phyloP scores from a whole-genome alignment of 2,888 invertebrate species.

The Harpalus rubripes region DNA sequence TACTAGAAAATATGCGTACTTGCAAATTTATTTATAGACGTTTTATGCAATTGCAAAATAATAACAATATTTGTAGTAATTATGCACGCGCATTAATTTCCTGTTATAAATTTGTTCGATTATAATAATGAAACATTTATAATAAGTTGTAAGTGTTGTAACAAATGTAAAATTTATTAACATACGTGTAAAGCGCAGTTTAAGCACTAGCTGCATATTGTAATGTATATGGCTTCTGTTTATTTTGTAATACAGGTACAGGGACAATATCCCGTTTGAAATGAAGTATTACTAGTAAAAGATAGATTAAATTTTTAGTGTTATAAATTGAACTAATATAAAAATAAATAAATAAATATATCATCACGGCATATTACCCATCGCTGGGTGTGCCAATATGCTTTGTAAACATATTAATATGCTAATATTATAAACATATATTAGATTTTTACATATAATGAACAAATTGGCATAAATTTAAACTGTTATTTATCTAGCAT shows the following conservation, averaged over 20 bases:
- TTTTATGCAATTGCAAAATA: not conserved
- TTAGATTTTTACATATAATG: not conserved
- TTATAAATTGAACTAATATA: not conserved
- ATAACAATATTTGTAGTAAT: constrained; percentile 2
- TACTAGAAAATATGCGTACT: constrained; percentile 28
- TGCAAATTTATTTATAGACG: constrained; percentile 21
- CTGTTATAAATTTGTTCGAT: constrained; percentile 36
- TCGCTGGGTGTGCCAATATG: no score
- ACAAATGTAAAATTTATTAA: constrained; percentile 32
- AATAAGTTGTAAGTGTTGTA: constrained; percentile 2
- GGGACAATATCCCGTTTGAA: constrained; percentile 2
- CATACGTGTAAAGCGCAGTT: constrained; percentile 33
- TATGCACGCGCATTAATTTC: constrained; percentile 7
- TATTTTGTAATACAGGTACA: constrained; percentile 4
- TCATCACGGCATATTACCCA: no score
- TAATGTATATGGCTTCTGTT: constrained; percentile 15
- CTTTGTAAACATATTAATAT: no score
- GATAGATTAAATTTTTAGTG: constrained; percentile 1
- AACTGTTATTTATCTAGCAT: no score
- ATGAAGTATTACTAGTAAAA: not conserved
- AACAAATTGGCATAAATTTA: no score
- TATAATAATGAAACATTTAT: constrained; percentile 40
- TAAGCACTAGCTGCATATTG: constrained; percentile 1
- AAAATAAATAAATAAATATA: no score
- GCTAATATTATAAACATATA: not conserved